These are phyloP conservation scores for Misgurnus anguillicaudatus DNA, from an alignment of 2,113 vertebrate genomes.

Conservation along the genomic window DNA sequence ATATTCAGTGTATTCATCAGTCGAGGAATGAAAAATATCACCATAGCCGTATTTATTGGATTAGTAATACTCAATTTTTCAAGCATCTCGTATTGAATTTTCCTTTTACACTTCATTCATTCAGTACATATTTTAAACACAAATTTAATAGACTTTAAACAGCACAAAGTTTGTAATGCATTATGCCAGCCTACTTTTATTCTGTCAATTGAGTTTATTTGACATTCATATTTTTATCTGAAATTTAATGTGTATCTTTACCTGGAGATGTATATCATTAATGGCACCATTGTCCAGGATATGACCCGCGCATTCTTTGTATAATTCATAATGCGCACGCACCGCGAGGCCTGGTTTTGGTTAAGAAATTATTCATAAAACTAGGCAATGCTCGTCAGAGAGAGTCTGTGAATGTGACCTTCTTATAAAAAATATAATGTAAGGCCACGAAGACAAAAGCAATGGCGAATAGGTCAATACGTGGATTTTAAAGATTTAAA, in stretches of 20 bases:
- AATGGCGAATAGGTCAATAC: background rate
- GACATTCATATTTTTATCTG: background rate
- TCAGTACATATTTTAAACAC: background rate
- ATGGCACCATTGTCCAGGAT: slow-evolving; percentile 56
- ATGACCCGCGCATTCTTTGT: slow-evolving; percentile 49
- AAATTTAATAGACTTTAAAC: background rate
- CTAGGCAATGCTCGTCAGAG: slow-evolving; percentile 48
- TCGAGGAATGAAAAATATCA: slow-evolving; percentile 7
- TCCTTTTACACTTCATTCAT: no score
- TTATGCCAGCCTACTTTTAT: background rate
- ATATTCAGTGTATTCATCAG: slow-evolving; percentile 39
- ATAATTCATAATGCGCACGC: slow-evolving; percentile 71
- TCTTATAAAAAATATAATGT: background rate
- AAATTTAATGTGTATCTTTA: slow-evolving; percentile 1
- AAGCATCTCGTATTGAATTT: no score
- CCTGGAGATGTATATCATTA: slow-evolving; percentile 4
- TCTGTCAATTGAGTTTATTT: background rate
- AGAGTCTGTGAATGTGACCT: slow-evolving; percentile 43
- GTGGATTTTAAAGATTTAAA: background rate
- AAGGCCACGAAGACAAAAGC: background rate
- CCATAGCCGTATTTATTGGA: background rate
- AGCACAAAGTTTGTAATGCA: background rate
- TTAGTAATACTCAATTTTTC: background rate
- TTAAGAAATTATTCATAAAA: slow-evolving; percentile 76
- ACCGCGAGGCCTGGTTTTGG: slow-evolving; percentile 70